Percentiles rank a stretch among this genome's conserved stretches.
Evolutionary conservation across 2,797 vertebrate species (phyloP).

Genomic region (Echiichthys vipera): DNA sequence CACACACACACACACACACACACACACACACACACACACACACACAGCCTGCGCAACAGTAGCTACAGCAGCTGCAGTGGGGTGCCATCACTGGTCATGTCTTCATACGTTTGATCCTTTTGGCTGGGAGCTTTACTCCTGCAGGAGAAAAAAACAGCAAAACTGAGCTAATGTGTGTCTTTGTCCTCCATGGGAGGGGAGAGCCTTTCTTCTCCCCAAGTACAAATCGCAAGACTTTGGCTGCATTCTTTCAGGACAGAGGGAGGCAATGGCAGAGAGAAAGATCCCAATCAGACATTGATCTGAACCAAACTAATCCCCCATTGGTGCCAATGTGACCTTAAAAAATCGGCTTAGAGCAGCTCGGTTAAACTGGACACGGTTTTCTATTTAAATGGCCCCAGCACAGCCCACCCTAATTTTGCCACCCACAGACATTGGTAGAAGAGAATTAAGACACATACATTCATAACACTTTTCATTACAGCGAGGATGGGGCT

Average conservation of each 20-base stretch:
- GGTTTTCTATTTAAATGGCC: conserved; percentile 79
- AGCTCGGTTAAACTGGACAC: conserved; percentile 87
- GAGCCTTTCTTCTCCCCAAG: conserved; percentile 83
- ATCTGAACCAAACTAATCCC: conserved; percentile 89
- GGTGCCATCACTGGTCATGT: conserved; percentile 76
- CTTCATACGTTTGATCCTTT: conserved; percentile 84
- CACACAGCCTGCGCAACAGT: conserved; percentile 60
- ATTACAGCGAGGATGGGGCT: conserved; percentile 76
- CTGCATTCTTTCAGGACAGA: conserved; percentile 80
- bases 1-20: conserved; percentile 23
- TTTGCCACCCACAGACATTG: conserved; percentile 87
- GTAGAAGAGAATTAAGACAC: conserved; percentile 83
- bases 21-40: conserved; percentile 25
- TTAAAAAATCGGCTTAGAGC: conserved; percentile 89
- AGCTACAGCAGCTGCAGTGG: conserved; percentile 73
- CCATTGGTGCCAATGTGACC: conserved; percentile 89
- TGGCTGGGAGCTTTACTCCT: conserved; percentile 71
- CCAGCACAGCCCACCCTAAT: conserved; percentile 78
- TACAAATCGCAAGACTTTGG: conserved; percentile 87
- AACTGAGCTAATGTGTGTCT: conserved; percentile 89
- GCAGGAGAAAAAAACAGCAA: conserved; percentile 83
- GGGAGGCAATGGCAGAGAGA: conserved; percentile 83
- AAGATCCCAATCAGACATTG: conserved; percentile 87
- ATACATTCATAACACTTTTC: conserved; percentile 90
- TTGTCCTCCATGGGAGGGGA: conserved; percentile 83